phyloP scores from a whole-genome alignment of 2,113 vertebrate species.

The Todiramphus chloris region DNA sequence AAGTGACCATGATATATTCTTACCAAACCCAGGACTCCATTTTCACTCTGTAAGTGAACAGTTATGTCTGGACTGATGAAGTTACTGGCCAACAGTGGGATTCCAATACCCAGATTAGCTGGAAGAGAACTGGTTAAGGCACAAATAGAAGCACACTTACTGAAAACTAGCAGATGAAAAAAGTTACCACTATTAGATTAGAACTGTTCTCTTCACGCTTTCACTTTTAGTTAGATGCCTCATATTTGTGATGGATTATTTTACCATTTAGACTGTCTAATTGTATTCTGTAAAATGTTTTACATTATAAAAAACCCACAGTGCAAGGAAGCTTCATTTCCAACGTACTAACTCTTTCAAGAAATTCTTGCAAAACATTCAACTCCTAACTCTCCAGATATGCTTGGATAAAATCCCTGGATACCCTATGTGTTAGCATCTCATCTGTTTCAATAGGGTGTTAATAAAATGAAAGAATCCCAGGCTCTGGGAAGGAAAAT shows the following conservation, averaged over 20 bases:
- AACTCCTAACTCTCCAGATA: not conserved
- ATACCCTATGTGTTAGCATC: not conserved
- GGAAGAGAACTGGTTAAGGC: conserved; percentile 72
- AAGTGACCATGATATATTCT: conserved; percentile 43
- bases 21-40: conserved; percentile 97
- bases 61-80: conserved; percentile 93
- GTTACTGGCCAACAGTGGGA: conserved; percentile 96
- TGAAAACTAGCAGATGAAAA: not conserved
- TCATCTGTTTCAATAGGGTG: not conserved
- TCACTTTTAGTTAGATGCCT: not conserved
- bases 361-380: not conserved
- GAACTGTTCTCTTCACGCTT: not conserved
- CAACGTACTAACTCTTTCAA: not conserved
- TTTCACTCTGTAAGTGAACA: conserved; percentile 97
- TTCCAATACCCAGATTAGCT: conserved; percentile 98
- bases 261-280: not conserved
- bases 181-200: not conserved
- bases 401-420: not conserved
- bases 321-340: not conserved
- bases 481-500: not conserved
- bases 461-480: not conserved
- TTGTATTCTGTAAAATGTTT: not conserved
- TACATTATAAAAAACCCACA: not conserved
- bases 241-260: not conserved
- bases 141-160: not conserved